Conservation (phyloP, 2,888 invertebrate species). For the Caenorhabditis angaria region DNA sequence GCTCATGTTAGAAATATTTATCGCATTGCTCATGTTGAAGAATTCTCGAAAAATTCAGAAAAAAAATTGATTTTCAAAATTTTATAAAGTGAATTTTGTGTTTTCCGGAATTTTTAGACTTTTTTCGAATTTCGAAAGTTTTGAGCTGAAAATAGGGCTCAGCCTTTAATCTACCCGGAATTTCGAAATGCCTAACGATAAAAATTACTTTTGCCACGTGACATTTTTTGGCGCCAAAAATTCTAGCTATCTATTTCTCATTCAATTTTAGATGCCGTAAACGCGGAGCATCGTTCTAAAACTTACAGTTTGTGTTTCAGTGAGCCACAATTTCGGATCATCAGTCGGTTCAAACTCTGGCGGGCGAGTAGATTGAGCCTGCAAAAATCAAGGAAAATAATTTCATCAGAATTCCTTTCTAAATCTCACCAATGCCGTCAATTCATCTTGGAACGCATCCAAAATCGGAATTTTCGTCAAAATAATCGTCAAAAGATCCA, state of each 20-base stretch:
- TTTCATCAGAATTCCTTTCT: conserved; percentile 7
- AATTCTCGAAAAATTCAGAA: no score
- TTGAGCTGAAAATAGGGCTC: no score
- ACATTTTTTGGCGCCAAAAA: no score
- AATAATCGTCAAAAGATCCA: conserved; percentile 39
- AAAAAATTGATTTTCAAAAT: not conserved
- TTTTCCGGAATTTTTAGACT: not conserved
- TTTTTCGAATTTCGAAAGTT: no score
- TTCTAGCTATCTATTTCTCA: no score
- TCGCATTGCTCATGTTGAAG: no score
- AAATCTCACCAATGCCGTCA: conserved; percentile 22
- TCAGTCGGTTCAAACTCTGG: conserved; percentile 14
- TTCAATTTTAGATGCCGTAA: no score
- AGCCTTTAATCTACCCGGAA: no score
- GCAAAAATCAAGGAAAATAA: not conserved
- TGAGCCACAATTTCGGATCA: conserved; percentile 32
- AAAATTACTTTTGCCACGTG: no score
- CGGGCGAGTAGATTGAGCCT: conserved; percentile 17
- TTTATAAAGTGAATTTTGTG: not conserved
- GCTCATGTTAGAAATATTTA: no score
- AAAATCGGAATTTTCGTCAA: conserved; percentile 35
- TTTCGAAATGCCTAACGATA: no score
- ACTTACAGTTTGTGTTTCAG: conserved; percentile 30
- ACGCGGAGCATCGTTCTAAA: no score
- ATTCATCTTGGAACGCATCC: conserved; percentile 31